Evolutionary conservation across 2,797 vertebrate species (phyloP).

Genomic region (Glyptemys insculpta): DNA sequence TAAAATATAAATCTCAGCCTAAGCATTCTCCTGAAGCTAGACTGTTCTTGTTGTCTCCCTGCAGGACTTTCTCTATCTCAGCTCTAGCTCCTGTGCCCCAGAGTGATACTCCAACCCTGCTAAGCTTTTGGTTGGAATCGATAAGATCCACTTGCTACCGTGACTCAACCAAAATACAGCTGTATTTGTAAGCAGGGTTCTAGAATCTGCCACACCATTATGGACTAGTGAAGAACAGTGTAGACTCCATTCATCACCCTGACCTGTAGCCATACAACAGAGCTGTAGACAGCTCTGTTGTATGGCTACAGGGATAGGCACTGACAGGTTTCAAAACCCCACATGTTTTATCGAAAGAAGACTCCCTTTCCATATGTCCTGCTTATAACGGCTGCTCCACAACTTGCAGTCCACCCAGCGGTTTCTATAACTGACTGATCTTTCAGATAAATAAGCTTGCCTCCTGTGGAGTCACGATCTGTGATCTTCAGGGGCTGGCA

Average conservation of each 20-base stretch:
- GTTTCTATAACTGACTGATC: background rate
- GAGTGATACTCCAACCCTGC: background rate
- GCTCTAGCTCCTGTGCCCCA: background rate
- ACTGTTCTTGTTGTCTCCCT: background rate
- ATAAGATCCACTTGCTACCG: background rate
- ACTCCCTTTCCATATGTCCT: background rate
- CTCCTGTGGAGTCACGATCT: accelerated
- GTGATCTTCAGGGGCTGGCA: background rate
- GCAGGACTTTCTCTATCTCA: background rate
- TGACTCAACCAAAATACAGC: background rate
- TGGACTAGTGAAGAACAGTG: background rate
- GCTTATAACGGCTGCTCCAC: background rate
- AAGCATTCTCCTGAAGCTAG: background rate
- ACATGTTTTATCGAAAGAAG: background rate
- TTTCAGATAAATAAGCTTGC: background rate
- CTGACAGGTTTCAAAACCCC: background rate
- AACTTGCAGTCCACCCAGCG: background rate
- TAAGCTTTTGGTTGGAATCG: background rate
- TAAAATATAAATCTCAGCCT: background rate
- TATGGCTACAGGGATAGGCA: background rate
- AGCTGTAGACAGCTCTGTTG: background rate
- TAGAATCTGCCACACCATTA: background rate
- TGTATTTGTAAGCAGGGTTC: background rate
- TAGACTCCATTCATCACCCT: background rate
- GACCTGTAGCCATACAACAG: background rate